Percentiles rank a stretch among this genome's conserved stretches.
Evolutionary conservation across 2,113 vertebrate genomes (phyloP).

Genomic region (Dinomys branickii): DNA sequence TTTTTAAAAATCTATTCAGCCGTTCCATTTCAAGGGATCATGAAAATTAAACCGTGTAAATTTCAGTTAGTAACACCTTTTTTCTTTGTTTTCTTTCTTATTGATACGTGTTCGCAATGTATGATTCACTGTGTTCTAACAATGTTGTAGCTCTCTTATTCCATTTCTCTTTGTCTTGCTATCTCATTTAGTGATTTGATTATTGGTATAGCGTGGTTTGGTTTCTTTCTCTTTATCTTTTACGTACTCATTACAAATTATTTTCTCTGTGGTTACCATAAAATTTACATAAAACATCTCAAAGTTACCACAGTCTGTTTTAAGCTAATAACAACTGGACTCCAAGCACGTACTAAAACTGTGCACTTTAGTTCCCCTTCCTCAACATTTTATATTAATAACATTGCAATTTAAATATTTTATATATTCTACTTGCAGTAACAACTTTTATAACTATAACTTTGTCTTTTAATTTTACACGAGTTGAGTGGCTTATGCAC

Average conservation of each 20-base stretch:
- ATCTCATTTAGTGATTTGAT: neutral
- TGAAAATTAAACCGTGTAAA: neutral
- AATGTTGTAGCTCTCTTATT: neutral
- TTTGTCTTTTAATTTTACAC: neutral
- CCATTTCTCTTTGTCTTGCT: neutral
- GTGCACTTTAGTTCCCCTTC: neutral
- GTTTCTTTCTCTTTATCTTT: neutral
- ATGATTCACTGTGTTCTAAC: neutral
- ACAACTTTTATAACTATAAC: neutral
- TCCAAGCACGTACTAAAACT: neutral
- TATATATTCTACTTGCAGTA: neutral
- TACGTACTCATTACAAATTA: neutral
- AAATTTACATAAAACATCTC: neutral
- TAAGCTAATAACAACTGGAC: neutral
- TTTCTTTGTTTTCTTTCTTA: neutral
- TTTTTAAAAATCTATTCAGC: neutral
- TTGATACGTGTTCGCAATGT: neutral
- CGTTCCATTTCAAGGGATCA: neutral
- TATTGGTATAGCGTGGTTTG: neutral
- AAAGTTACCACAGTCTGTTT: neutral
- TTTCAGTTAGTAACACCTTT: neutral
- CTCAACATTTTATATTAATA: neutral
- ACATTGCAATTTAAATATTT: neutral
- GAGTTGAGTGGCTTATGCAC: neutral
- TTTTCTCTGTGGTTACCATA: neutral